These are phyloP conservation scores for Camponotus pennsylvanicus DNA, from an alignment of 1,140 invertebrate genomes.

Conservation along the genomic window DNA sequence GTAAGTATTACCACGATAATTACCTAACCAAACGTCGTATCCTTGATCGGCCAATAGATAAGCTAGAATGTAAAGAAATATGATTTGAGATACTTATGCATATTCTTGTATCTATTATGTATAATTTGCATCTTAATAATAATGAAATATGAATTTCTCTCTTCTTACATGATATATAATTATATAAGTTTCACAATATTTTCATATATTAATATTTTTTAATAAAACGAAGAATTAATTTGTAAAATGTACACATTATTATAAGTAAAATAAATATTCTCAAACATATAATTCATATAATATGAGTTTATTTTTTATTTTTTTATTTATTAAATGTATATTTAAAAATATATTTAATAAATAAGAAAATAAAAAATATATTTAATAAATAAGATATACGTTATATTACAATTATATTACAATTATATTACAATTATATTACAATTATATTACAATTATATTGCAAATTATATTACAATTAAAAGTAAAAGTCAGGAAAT, in stretches of 20 bases:
- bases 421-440: too few relatives aligned
- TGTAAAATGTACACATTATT: background rate
- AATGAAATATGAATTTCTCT: background rate
- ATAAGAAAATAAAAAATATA: too few relatives aligned
- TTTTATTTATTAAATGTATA: too few relatives aligned
- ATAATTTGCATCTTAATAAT: background rate
- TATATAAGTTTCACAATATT: background rate
- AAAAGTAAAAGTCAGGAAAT: too few relatives aligned
- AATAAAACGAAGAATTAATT: background rate
- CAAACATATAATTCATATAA: background rate
- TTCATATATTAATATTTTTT: background rate
- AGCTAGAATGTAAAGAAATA: slow-evolving; percentile 22
- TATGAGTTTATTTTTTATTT: background rate
- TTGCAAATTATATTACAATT: too few relatives aligned
- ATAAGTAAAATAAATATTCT: background rate
- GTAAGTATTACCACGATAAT: slow-evolving; percentile 71
- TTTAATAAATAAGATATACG: too few relatives aligned
- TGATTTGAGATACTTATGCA: background rate
- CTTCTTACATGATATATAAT: background rate
- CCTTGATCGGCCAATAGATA: slow-evolving; percentile 59
- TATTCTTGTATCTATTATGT: background rate
- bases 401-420: too few relatives aligned
- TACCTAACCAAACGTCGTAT: slow-evolving; percentile 72
- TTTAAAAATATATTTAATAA: background rate
- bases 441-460: too few relatives aligned